Conservation (phyloP, 2,113 vertebrate genomes). For the Myiagra hebetior region DNA sequence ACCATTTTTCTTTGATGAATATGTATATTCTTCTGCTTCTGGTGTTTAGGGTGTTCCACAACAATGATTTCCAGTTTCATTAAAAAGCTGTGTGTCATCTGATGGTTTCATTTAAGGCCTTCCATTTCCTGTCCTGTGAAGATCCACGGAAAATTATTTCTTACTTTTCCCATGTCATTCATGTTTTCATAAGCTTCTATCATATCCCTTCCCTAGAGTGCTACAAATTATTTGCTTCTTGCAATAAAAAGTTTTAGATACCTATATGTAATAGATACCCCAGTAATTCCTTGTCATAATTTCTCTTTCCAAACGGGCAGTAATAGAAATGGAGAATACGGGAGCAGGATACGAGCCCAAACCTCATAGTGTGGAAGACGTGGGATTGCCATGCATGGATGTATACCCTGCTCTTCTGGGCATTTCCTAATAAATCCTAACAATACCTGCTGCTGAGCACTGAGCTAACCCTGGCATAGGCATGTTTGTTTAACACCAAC, state of each 20-base stretch:
- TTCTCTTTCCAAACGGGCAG: neutral
- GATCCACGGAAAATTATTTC: rapidly evolving
- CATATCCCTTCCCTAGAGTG: neutral
- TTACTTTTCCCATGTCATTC: neutral
- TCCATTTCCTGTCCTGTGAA: neutral
- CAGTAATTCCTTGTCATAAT: neutral
- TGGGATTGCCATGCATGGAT: neutral
- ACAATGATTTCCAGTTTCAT: neutral
- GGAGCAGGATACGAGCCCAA: neutral
- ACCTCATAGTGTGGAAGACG: neutral
- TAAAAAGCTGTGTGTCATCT: neutral
- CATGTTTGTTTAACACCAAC: neutral
- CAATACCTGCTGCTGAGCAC: neutral
- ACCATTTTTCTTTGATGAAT: neutral
- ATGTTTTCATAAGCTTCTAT: neutral
- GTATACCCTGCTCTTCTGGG: neutral
- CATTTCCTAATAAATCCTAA: neutral
- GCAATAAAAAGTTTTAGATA: neutral
- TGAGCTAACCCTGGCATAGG: neutral
- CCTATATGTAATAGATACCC: neutral
- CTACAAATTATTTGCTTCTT: neutral
- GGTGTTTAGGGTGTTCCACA: neutral
- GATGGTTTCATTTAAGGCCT: neutral
- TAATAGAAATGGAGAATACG: neutral
- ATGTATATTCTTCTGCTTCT: neutral